Evolutionary conservation across 2,888 invertebrate genomes (phyloP).

Genomic region (Phorcus lineatus): DNA sequence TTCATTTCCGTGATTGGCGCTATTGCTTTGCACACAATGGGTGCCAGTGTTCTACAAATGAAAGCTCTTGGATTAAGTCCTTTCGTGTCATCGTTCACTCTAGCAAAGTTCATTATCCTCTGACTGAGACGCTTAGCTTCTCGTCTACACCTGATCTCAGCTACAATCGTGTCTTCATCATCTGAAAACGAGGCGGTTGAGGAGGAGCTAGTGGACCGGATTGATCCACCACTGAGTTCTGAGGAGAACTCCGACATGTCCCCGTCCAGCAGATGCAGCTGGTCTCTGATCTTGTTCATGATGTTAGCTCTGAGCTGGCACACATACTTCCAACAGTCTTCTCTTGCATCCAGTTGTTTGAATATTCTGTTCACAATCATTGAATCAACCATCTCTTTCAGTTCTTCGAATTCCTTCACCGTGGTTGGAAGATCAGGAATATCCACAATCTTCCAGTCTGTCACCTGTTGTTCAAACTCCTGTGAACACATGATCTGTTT

Average conservation of each 20-base stretch:
- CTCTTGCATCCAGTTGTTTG: neutral
- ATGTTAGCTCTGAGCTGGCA: constrained; percentile 40
- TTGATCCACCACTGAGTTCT: constrained; percentile 36
- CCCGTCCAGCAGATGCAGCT: constrained; percentile 50
- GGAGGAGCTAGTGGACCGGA: neutral
- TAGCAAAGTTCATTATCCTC: neutral
- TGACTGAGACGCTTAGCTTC: neutral
- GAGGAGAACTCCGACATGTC: constrained; percentile 50
- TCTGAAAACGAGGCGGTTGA: neutral
- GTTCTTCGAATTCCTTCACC: neutral
- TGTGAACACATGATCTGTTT: neutral
- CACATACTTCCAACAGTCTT: constrained; percentile 12
- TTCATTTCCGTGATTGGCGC: neutral
- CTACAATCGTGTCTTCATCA: neutral
- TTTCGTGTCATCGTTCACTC: neutral
- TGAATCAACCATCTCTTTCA: constrained; percentile 35
- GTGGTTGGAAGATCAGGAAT: neutral
- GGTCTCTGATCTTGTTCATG: constrained; percentile 37
- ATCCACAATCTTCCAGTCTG: constrained; percentile 18
- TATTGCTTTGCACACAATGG: neutral
- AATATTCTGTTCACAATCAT: constrained; percentile 33
- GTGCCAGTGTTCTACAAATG: neutral
- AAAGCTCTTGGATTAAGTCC: neutral
- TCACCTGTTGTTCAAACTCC: neutral
- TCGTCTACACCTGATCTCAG: neutral